phyloP scores from a whole-genome alignment of 2,797 vertebrate species.

The Siniperca obscura region DNA sequence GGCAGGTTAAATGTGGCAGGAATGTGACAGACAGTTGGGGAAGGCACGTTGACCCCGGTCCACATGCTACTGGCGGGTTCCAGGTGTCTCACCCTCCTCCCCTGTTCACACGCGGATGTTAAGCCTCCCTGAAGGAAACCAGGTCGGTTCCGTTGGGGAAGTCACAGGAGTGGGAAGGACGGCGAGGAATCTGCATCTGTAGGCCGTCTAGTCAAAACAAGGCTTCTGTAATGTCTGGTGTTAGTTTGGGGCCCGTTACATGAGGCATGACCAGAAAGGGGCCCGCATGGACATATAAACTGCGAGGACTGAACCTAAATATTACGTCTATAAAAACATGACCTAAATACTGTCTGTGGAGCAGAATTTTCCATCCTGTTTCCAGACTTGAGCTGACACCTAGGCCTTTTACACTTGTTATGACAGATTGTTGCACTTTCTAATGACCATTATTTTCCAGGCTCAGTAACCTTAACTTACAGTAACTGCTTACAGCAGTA shows the following conservation, averaged over 20 bases:
- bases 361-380: slow-evolving; percentile 70
- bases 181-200: slow-evolving; percentile 71
- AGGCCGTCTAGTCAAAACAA: slow-evolving; percentile 79
- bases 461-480: slow-evolving; percentile 32
- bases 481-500: slow-evolving; percentile 39
- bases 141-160: slow-evolving; percentile 75
- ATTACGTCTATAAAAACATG: slow-evolving; percentile 80
- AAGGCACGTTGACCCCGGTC: slow-evolving; percentile 67
- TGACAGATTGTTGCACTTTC: slow-evolving; percentile 61
- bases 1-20: slow-evolving; percentile 69
- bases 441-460: slow-evolving; percentile 67
- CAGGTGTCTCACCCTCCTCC: slow-evolving; percentile 68
- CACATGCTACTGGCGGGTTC: slow-evolving; percentile 59
- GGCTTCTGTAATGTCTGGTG: slow-evolving; percentile 63
- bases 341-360: slow-evolving; percentile 79
- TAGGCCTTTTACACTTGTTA: slow-evolving; percentile 56
- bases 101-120: slow-evolving; percentile 78
- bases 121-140: slow-evolving; percentile 77
- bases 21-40: slow-evolving; percentile 76
- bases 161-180: slow-evolving; percentile 64
- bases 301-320: slow-evolving; percentile 72
- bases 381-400: slow-evolving; percentile 58
- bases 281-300: slow-evolving; percentile 67
- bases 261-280: slow-evolving; percentile 72
- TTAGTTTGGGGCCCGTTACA: slow-evolving; percentile 57